Evolutionary conservation across 2,113 vertebrate genomes (phyloP), one percentile per base, ranked within the genome.

Genomic region (Equus przewalskii): DNA sequence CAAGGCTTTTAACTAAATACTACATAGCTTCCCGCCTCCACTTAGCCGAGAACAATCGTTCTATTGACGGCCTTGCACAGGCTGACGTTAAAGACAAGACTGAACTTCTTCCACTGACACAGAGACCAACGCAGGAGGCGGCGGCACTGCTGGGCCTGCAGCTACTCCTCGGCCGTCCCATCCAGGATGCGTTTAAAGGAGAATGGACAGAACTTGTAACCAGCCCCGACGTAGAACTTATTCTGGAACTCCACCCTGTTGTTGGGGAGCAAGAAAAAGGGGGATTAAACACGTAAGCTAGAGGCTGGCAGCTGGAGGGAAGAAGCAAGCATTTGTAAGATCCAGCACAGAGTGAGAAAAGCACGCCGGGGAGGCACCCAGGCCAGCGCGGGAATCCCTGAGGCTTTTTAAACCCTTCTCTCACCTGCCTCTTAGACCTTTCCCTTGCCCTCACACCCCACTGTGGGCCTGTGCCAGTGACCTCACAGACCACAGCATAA

Each of bases 191-290:
- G 18, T 93, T 98, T 98, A 94, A 99, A 99, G 89, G 99, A 99
- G 97, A 99, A 99, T 0, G 99, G 99, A 60, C 97, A 97, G 96
- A 99, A 99, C 96, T 99, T 98, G 98, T 99, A 98, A 3, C 99
- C 99, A 0, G 98, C 96, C 60, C 99, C 99, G 0, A 94, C 46
- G 9, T 99, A 99, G 98, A 99, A 99, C 96, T 99, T 99, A 98
- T 99, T 99, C 98, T 99, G 99, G 98, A 99, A 99, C 96, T 99
- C 99, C 56, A 99, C 99, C 99, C 99, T 99, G 65, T 70, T 5
- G 33, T n/a, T 7, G 97, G 1, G 21, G 21, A 95, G 51, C 4
- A 33, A 90, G 30, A 73, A 92, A 26, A 72, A 60, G 75, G 73
- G 10, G 41, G 60, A 30, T 84, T 33, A 78, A 79, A 78, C 11